A percentile compares a stretch with the other conserved stretches of the same genome.
phyloP scores from a whole-genome alignment of 2,113 vertebrate genomes.

The Craseonycteris thonglongyai region DNA sequence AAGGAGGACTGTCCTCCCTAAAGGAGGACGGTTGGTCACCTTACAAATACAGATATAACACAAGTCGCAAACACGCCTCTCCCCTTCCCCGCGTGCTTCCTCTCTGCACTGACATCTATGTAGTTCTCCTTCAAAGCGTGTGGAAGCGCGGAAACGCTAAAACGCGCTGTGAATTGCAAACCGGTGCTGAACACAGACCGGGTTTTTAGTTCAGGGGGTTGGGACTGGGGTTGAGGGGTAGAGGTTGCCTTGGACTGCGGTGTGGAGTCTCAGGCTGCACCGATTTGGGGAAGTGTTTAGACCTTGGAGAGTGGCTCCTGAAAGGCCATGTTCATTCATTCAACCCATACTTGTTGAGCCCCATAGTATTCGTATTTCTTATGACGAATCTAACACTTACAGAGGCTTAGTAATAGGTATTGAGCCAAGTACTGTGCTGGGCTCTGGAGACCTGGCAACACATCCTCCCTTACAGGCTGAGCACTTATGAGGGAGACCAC shows the following conservation, averaged over 20 bases:
- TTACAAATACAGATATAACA: neutral
- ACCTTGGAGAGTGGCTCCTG: neutral
- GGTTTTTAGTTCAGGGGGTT: neutral
- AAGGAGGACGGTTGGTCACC: too few relatives aligned
- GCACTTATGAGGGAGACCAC: neutral
- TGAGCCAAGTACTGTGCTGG: neutral
- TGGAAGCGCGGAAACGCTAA: neutral
- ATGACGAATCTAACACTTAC: neutral
- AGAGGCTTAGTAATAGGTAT: neutral
- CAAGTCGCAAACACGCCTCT: neutral
- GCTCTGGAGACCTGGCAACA: neutral
- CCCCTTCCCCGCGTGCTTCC: fast-evolving
- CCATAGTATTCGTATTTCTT: neutral
- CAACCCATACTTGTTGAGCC: neutral
- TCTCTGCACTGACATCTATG: neutral
- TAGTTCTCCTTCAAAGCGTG: neutral
- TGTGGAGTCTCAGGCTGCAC: neutral
- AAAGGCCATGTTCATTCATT: neutral
- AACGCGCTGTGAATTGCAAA: neutral
- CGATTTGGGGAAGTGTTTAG: neutral
- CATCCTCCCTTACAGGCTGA: neutral
- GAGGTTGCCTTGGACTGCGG: neutral
- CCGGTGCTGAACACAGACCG: neutral
- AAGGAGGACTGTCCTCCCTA: too few relatives aligned
- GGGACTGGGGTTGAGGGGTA: fast-evolving